phyloP scores from a whole-genome alignment of 2,797 vertebrate species.

The Simalia tracyae region DNA sequence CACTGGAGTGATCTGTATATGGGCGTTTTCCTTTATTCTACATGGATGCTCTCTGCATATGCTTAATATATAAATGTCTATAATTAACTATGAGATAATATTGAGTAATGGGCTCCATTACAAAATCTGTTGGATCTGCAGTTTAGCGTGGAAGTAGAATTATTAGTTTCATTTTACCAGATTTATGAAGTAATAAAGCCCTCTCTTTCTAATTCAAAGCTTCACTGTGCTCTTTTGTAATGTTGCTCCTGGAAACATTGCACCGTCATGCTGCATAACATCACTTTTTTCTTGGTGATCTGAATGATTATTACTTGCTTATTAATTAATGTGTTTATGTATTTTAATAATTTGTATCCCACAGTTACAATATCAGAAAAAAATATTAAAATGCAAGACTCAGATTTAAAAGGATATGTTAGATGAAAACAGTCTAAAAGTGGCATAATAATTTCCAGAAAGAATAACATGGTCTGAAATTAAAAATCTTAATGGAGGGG shows the following conservation, averaged over 20 bases:
- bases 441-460: neutral
- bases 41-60: neutral
- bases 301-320: neutral
- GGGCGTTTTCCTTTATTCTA: neutral
- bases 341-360: neutral
- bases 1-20: too few relatives aligned
- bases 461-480: neutral
- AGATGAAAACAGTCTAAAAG: neutral
- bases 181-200: neutral
- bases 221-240: neutral
- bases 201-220: neutral
- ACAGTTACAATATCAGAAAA: neutral
- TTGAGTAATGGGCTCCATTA: neutral
- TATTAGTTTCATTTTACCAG: neutral
- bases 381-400: neutral
- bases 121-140: neutral
- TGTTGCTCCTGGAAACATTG: neutral
- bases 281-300: neutral
- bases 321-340: neutral
- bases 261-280: neutral
- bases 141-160: neutral
- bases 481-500: neutral
- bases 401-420: neutral
- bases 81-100: neutral
- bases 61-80: neutral